phyloP scores from a whole-genome alignment of 37 sponge, comb jelly and placozoan genomes.

The Halichondria panicea region DNA sequence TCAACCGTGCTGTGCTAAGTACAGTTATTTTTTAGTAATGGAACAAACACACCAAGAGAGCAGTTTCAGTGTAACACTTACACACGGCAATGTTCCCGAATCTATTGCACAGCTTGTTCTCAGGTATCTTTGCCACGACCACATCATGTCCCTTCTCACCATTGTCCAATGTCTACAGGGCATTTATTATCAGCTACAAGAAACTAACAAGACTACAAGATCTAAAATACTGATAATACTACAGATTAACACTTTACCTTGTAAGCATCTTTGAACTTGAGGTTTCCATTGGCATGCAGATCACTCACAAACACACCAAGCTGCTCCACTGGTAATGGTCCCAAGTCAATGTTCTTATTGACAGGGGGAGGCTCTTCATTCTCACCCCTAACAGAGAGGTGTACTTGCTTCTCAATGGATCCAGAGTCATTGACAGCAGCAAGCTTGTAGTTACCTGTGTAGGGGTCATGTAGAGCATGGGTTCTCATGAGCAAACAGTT shows the following conservation, averaged over 20 bases:
- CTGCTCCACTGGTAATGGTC: slow-evolving; percentile 24
- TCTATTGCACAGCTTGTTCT: slow-evolving; percentile 28
- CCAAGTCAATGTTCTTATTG: no score
- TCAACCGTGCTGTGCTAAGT: no score
- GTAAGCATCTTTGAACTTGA: slow-evolving; percentile 25
- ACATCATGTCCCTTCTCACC: slow-evolving; percentile 1
- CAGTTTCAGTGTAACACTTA: no score
- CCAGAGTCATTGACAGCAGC: slow-evolving; percentile 31
- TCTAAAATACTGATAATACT: background rate
- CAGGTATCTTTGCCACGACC: background rate
- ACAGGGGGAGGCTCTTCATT: slow-evolving; percentile 1
- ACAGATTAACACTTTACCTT: slow-evolving; percentile 10
- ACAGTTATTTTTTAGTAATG: background rate
- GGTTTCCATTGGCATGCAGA: slow-evolving; percentile 37
- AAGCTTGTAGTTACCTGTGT: slow-evolving; percentile 40
- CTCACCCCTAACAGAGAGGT: slow-evolving; percentile 14
- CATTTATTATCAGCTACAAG: background rate
- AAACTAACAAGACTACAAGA: background rate
- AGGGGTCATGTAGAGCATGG: no score
- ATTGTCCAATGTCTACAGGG: slow-evolving; percentile 10
- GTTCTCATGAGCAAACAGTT: no score
- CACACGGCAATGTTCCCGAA: slow-evolving; percentile 56
- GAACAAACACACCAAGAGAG: no score
- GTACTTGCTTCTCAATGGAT: slow-evolving; percentile 7
- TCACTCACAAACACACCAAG: slow-evolving; percentile 40